A percentile compares a stretch with the other conserved stretches of the same genome.
Conservation (phyloP, 1,140 invertebrate genomes). For the Aphaenogaster floridana region DNA sequence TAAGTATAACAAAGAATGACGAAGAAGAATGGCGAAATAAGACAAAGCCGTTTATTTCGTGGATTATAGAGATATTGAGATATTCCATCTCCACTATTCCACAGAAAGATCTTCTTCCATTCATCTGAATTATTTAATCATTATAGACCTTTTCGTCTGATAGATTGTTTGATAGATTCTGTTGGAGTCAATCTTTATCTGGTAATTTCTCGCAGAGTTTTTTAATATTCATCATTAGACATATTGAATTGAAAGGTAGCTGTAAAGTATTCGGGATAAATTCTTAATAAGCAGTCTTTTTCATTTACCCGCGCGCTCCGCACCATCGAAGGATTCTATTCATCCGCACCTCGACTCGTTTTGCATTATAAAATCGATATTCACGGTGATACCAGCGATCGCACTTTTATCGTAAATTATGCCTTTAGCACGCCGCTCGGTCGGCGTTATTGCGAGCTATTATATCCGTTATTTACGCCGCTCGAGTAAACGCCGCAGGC, state of each 20-base stretch:
- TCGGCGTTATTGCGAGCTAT: conserved; percentile 37
- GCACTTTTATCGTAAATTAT: conserved; percentile 56
- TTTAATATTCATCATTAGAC: conserved; percentile 32
- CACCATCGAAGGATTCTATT: conserved; percentile 27
- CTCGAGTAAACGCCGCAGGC: not conserved
- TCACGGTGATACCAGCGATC: conserved; percentile 35
- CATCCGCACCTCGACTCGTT: not conserved
- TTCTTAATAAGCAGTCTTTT: conserved; percentile 37
- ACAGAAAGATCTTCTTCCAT: not conserved
- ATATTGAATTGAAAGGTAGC: not conserved
- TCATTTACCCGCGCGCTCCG: conserved; percentile 2
- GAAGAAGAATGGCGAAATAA: not conserved
- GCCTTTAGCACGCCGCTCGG: not conserved
- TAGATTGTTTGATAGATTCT: not conserved
- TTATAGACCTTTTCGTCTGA: not conserved
- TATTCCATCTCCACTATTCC: not conserved
- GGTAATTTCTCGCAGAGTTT: not conserved
- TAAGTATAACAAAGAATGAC: not conserved
- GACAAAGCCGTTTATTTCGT: not conserved
- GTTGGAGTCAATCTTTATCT: not conserved
- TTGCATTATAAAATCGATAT: conserved; percentile 34
- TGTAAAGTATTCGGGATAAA: conserved; percentile 43
- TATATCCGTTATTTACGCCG: conserved; percentile 49
- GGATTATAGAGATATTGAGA: not conserved
- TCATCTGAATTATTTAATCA: not conserved